Base-by-base conservation (phyloP, 2,797 vertebrate genomes). In the Sebastes itinus region DNA sequence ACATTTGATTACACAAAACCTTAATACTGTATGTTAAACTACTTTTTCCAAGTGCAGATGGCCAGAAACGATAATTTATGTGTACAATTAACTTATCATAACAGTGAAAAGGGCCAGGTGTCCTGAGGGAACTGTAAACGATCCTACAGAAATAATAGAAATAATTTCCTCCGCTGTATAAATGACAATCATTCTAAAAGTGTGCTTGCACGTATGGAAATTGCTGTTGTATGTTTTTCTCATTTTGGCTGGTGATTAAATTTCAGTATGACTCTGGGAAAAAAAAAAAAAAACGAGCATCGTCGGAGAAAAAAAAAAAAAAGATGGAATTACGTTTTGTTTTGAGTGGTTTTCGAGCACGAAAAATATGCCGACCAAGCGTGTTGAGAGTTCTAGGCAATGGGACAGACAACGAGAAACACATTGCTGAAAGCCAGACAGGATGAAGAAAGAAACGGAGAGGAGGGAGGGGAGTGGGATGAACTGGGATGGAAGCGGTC, bases 371-470 rank as follows among this genome's bases (percentile, higher is more conserved):
- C 92, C 56, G 72, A 89, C 88, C 75, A 59, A 90, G 92, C 75
- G 82, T 78, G 83, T 77, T 87, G 88, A 87, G 87, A 88, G 85
- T 87, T 88, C 78, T 73, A 89, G 84, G 80, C 84, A 72, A 16
- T 60, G 76, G 76, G 88, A 89, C 86, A 90, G 92, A 91, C 91
- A 94, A 94, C 83, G 86, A 94, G 94, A 94, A 95, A 89, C 93
- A 93, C 89, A 94, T 93, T 94, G 77, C 88, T 75, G 55, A 88
- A 89, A 88, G 74, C 83, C 88, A 92, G 90, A 93, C 88, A 80
- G 89, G 89, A 91, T 78, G 78, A 81, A 90, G 86, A 80, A 52
- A 82, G 81, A 82, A 85, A 83, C 66, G 10, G 66, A 71, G 71
- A 28, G 68, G 61, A 38, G 73, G 49, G 68, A 61, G 58, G 46